These are phyloP conservation scores for Acrocera orbiculus DNA, from an alignment of 2,888 invertebrate species.

Conservation along the genomic window DNA sequence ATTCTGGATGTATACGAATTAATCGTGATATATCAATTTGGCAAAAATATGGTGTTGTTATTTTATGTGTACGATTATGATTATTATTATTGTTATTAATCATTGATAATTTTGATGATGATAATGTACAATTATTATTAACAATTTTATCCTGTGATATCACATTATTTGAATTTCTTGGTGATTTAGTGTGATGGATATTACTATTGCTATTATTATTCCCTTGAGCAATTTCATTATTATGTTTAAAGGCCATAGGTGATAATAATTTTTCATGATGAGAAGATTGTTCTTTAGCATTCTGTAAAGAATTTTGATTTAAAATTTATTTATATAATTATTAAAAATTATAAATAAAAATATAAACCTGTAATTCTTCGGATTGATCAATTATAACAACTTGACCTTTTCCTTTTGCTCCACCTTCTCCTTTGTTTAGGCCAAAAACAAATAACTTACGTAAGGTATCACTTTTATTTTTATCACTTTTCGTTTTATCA, in stretches of 20 bases:
- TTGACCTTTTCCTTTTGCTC: slow-evolving; percentile 53
- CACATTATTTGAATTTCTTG: slow-evolving; percentile 3
- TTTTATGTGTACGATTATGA: slow-evolving; percentile 11
- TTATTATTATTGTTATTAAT: slow-evolving; percentile 11
- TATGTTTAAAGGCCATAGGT: slow-evolving; percentile 17
- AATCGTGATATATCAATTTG: slow-evolving; percentile 26
- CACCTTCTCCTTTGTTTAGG: slow-evolving; percentile 53
- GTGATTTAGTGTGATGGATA: slow-evolving; percentile 1
- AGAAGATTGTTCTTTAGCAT: slow-evolving; percentile 24
- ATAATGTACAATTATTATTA: slow-evolving; percentile 13
- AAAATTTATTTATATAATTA: too few species aligned
- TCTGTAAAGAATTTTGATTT: slow-evolving; percentile 18
- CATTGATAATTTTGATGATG: slow-evolving; percentile 14
- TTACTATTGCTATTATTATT: slow-evolving; percentile 4
- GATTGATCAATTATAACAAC: slow-evolving; percentile 51
- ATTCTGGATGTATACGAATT: slow-evolving; percentile 20
- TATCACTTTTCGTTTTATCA: slow-evolving; percentile 37
- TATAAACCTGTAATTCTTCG: slow-evolving; percentile 28
- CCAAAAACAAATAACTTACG: slow-evolving; percentile 42
- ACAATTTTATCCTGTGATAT: slow-evolving; percentile 2
- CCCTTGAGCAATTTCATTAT: slow-evolving; percentile 1
- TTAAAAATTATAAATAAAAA: not conserved
- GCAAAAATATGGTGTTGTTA: slow-evolving; percentile 20
- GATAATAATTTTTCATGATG: slow-evolving; percentile 16
- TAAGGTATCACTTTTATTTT: slow-evolving; percentile 51